Base-by-base conservation (phyloP, 1,140 invertebrate species). In the Zeugodacus cucurbitae region DNA sequence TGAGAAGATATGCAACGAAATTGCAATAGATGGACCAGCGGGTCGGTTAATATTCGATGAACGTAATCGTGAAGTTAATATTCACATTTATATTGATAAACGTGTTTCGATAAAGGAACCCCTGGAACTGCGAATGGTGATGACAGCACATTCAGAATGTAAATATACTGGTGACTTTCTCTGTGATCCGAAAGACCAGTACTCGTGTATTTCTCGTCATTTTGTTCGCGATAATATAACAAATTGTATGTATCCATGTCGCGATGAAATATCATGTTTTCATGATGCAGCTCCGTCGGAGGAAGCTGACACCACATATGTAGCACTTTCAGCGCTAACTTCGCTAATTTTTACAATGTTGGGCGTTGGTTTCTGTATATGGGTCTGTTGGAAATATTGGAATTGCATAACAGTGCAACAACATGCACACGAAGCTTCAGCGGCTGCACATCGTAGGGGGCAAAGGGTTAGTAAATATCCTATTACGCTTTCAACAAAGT, bases 301-400 rank as follows among this genome's bases (percentile, higher is more conserved):
- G 10, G 91, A 92, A 74, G 89, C 91, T 10, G 92, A 93, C 86
- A 91, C 90, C 4, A 89, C 91, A 54, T 91, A 92, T 89, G 91
- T 93, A 67, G 92, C 91, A 5, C 54, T 93, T 11, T 93, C 91
- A 78, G 93, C 93, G 7, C 90, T 93, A 32, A 93, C 92, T n/a
- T 93, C 93, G 20, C 88, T 93, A 11, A 92, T 93, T 14, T 93
- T 93, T 54, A 93, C 93, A 48, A 93, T 93, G 92, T 82, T 92
- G 26, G 92, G 91, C 37, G 93, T 93, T n/a, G 93, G 92, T 8
- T 91, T 92, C 22, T 93, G 91, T 82, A 89, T 93, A 7, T 93
- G 92, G 92, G 88, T 93, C 32, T 93, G 92, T 78, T 93, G 92
- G 92, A 93, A 93, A 87, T 93, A 93, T 78, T 92, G 91, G 91